Percentiles rank a stretch among this genome's conserved stretches.
Conservation (phyloP, 2,113 vertebrate genomes). For the Ameiurus melas region DNA sequence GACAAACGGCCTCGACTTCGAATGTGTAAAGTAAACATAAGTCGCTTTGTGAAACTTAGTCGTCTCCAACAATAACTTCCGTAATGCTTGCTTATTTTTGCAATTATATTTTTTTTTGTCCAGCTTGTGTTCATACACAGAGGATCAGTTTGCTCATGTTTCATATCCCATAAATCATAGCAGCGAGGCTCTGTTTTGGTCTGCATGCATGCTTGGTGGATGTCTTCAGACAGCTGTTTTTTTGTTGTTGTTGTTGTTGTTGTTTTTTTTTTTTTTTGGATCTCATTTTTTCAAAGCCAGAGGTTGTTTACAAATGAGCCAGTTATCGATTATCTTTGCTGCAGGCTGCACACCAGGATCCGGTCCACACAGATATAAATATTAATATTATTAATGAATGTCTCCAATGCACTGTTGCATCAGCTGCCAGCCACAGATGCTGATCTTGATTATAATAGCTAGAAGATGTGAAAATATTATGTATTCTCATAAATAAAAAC, state of each 20-base stretch:
- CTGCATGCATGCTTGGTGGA: neutral
- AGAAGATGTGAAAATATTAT: conserved; percentile 39
- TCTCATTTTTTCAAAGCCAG: conserved; percentile 20
- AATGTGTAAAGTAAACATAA: conserved; percentile 24
- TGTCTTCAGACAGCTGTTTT: neutral
- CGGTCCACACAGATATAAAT: conserved; percentile 42
- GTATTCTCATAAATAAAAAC: conserved; percentile 31
- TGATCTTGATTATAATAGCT: conserved; percentile 45
- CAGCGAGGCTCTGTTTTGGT: conserved; percentile 34
- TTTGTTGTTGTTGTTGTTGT: neutral
- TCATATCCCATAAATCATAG: conserved; percentile 41
- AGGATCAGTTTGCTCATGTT: conserved; percentile 32
- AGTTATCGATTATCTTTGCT: conserved; percentile 34
- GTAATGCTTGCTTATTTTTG: conserved; percentile 14
- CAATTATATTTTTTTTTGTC: neutral
- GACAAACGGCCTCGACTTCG: neutral
- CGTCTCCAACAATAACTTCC: conserved; percentile 21
- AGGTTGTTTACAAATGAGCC: conserved; percentile 26
- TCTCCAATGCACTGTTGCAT: conserved; percentile 41
- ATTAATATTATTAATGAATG: conserved; percentile 44
- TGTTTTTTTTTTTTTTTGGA: neutral
- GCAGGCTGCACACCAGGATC: conserved; percentile 38
- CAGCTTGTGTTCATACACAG: neutral
- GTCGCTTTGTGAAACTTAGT: neutral
- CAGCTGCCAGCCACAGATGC: conserved; percentile 43